Percentiles rank a stretch among this genome's conserved stretches.
These are phyloP conservation scores for Temnopleurus reevesii DNA, from an alignment of 53 echinoderm and acorn worm species.

Conservation along the genomic window DNA sequence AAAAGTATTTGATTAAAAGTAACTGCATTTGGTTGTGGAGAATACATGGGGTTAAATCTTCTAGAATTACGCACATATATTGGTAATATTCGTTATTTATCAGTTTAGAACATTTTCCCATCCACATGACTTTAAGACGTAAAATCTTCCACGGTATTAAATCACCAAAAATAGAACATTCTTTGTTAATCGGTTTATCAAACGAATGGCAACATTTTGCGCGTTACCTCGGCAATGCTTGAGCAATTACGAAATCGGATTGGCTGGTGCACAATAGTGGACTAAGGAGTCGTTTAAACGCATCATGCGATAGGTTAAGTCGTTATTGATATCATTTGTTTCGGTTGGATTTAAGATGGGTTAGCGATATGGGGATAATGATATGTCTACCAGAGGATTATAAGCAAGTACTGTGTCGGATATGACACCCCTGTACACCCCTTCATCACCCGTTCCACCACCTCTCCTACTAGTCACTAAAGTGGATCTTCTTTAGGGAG, in stretches of 20 bases:
- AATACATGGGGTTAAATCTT: too few relatives aligned
- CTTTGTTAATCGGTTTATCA: neutral
- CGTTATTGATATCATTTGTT: slow-evolving; percentile 44
- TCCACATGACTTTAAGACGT: too few relatives aligned
- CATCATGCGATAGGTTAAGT: slow-evolving; percentile 14
- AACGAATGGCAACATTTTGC: neutral
- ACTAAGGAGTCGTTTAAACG: slow-evolving; percentile 19
- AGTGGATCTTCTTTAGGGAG: too few relatives aligned
- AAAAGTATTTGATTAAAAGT: too few relatives aligned
- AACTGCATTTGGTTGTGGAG: too few relatives aligned
- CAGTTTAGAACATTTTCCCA: too few relatives aligned
- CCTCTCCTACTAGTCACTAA: neutral
- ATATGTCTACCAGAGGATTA: slow-evolving; percentile 38
- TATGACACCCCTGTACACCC: slow-evolving; percentile 37
- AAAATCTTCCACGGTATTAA: too few relatives aligned
- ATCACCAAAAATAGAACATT: too few relatives aligned
- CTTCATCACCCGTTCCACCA: neutral
- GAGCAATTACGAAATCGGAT: neutral
- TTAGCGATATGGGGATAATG: slow-evolving; percentile 21
- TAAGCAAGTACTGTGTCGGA: slow-evolving; percentile 37
- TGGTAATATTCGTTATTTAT: too few relatives aligned
- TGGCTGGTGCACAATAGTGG: too few relatives aligned
- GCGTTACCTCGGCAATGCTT: neutral
- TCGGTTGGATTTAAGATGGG: neutral
- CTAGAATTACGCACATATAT: too few relatives aligned